Base-by-base conservation (phyloP, 1,140 invertebrate species). In the Antheraea mylitta region DNA sequence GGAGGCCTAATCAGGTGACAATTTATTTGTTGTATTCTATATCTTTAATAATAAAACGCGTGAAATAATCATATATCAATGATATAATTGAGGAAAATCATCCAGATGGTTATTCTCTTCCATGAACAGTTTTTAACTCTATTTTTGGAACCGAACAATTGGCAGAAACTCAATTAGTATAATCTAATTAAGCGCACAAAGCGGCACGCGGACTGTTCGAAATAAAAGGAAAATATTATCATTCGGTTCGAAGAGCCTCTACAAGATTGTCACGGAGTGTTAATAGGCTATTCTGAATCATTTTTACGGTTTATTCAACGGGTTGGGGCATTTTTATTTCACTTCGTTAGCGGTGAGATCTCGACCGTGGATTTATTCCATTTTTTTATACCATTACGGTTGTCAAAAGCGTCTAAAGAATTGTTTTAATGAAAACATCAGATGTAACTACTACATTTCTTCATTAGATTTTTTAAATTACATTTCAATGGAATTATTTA, bases 171-270 rank as follows among this genome's bases (percentile, higher is more conserved):
- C 76, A 79, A 83, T 78, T 79, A 76, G 75, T 76, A 75, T 80
- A 82, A 84, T 81, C 78, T 83, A 81, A 86, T 86, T 84, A 84
- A 75, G 73, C 61, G 58, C 70, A 66, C 73, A 75, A 67, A 65
- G 71, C 72, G 72, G 59, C 69, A 69, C 68, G 71, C 74, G 72
- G 78, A 73, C 78, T 70, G 73, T 76, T 76, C 66, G 77, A 81
- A 83, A 84, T 86, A 86, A 84, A 86, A 83, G 82, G 78, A 81
- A 80, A 84, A 80, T 85, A 85, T 84, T 83, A 84, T 82, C 78
- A 78, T 81, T 81, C 69, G 59, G 60, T 65, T 68, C 63, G 71
- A 74, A 68, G 66, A 79, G 76, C 67, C 78, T 79, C 78, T 77
- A 78, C 78, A 83, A 83, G 83, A 85, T 81, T 80, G 78, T 86